These are phyloP conservation scores for Apostichopus californicus DNA, from an alignment of 35 echinoderm and acorn worm genomes.

Conservation along the genomic window DNA sequence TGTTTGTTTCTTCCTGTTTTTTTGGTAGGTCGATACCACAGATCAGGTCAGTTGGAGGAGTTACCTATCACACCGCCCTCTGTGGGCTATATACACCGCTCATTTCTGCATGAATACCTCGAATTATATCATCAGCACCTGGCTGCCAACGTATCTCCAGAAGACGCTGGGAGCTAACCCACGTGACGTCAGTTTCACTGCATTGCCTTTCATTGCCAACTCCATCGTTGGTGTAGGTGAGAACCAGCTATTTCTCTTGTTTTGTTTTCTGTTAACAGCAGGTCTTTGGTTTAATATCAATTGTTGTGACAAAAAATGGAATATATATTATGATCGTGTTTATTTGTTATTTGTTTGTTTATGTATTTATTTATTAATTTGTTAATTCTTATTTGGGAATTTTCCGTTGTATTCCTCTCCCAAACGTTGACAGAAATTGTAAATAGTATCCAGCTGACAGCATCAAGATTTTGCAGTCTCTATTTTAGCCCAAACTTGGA, in stretches of 20 bases:
- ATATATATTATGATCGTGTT: no score
- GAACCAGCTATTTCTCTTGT: not conserved
- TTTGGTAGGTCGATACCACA: slow-evolving; percentile 88
- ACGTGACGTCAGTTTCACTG: slow-evolving; percentile 92
- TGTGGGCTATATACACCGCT: slow-evolving; percentile 95
- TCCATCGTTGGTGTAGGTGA: slow-evolving; percentile 93
- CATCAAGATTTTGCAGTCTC: no score
- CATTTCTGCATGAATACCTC: slow-evolving; percentile 99
- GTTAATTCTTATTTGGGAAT: no score
- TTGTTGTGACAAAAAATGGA: no score
- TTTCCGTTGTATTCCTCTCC: no score
- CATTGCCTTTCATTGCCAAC: slow-evolving; percentile 93
- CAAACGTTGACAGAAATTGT: no score
- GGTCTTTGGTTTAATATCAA: no score
- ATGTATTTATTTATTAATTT: no score
- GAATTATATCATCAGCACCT: slow-evolving; percentile 94
- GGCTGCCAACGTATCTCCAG: slow-evolving; percentile 94
- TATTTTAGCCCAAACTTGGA: no score
- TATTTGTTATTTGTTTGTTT: no score
- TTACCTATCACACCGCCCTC: slow-evolving; percentile 79
- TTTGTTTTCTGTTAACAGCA: no score
- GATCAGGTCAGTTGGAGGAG: slow-evolving; percentile 82
- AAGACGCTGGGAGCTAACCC: slow-evolving; percentile 79
- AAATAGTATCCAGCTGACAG: no score
- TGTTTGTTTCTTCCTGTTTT: slow-evolving; percentile 15